Conservation (phyloP, 2,797 vertebrate species). For the Kryptopterus vitreolus region DNA sequence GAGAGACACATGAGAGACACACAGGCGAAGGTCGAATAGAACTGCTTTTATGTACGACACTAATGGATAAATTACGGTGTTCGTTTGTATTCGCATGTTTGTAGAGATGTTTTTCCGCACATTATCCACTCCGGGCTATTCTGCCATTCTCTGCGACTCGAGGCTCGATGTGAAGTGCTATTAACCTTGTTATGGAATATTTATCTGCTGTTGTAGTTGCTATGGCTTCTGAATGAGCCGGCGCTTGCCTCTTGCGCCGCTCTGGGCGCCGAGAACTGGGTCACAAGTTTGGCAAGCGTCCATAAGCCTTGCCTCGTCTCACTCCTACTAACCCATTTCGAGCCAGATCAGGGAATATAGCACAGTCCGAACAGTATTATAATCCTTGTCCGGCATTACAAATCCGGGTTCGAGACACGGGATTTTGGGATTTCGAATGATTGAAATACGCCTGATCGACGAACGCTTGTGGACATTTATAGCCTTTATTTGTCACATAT, state of each 20-base stretch:
- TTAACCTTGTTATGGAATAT: slow-evolving; percentile 9
- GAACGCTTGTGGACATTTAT: no score
- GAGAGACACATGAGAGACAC: background rate
- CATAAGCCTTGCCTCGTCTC: slow-evolving; percentile 18
- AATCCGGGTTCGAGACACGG: background rate
- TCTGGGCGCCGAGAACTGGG: slow-evolving; percentile 41
- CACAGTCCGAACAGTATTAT: background rate
- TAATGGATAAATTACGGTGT: background rate
- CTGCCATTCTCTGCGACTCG: background rate
- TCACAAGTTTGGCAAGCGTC: slow-evolving; percentile 39
- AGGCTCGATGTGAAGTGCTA: background rate
- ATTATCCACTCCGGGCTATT: background rate
- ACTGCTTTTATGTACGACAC: background rate
- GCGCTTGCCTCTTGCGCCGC: slow-evolving; percentile 5
- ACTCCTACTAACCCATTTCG: slow-evolving; percentile 31
- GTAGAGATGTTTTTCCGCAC: background rate
- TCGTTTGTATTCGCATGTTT: background rate
- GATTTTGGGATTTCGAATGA: background rate
- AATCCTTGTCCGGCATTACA: background rate
- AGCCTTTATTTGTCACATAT: no score
- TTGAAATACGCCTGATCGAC: background rate
- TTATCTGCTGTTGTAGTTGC: slow-evolving; percentile 21
- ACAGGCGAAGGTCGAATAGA: background rate
- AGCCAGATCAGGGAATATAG: background rate
- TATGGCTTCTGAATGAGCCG: slow-evolving; percentile 31